These are phyloP conservation scores for Seriola dumerili DNA, from an alignment of 2,113 vertebrate species.

Conservation along the genomic window DNA sequence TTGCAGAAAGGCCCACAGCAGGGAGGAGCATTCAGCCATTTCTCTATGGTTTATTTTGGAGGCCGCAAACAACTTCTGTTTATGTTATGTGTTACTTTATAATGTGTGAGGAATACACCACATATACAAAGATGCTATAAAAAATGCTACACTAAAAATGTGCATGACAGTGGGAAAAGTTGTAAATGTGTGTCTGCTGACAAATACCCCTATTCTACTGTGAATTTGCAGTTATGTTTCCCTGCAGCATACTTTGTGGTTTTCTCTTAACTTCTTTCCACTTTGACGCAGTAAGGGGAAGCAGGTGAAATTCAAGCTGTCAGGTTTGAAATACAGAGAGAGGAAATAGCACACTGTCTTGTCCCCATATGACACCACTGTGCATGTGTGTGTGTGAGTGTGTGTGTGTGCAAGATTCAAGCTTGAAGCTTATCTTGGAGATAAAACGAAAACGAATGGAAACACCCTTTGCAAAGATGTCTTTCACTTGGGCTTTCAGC, in stretches of 20 bases:
- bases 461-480: constrained; percentile 56
- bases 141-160: neutral
- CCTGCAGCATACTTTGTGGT: constrained; percentile 45
- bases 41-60: constrained; percentile 33
- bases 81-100: neutral
- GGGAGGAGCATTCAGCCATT: constrained; percentile 34
- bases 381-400: constrained; percentile 11
- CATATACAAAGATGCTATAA: neutral
- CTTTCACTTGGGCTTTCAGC: constrained; percentile 40
- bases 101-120: neutral
- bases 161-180: neutral
- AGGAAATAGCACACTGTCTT: constrained; percentile 73
- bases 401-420: constrained; percentile 23
- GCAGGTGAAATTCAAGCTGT: constrained; percentile 77
- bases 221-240: constrained; percentile 39
- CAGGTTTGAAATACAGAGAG: constrained; percentile 70
- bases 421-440: constrained; percentile 66
- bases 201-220: neutral
- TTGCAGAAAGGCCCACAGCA: constrained; percentile 33
- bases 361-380: constrained; percentile 70
- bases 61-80: constrained; percentile 4
- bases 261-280: constrained; percentile 64
- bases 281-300: constrained; percentile 65
- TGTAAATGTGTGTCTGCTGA: neutral
- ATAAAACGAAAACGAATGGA: constrained; percentile 67